Evolutionary conservation across 2,797 vertebrate species (phyloP), one percentile per base, ranked within the genome.

Genomic region (Parauchenoglanis punctatus): DNA sequence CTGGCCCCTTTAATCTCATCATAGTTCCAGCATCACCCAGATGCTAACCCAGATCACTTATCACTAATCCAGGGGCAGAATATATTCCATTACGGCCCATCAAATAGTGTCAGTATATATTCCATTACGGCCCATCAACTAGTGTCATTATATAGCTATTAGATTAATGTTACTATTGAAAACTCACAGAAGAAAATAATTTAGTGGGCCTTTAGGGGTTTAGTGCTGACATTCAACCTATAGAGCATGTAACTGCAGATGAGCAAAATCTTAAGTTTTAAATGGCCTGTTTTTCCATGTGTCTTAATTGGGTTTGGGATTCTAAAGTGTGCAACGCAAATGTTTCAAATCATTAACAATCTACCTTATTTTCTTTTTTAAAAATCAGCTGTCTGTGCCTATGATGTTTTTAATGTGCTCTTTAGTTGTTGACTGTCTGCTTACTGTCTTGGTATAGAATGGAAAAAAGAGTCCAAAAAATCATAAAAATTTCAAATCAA

Each of bases 281-380:
- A 87, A 86, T 78, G 78, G 54, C 52, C 70, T 54, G 28, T 25
- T 88, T 88, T 90, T 89, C 87, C 83, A 86, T 88, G 61, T 83
- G 86, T 89, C 40, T 81, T 90, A 85, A 87, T 87, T 83, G 85
- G 77, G 35, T 85, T 58, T 72, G 81, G 17, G 85, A 63, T 54
- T 84, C 67, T 83, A 88, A 70, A 85, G 77, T 84, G 46, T 81
- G 81, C 31, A n/a, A 20, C 8, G n/a, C 81, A 89, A 73, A 67
- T 89, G 84, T 88, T 86, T 89, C 68, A 52, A 84, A 90, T 87
- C 13, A 65, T 31, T 54, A 85, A 85, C 83, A 88, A 87, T 84
- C 54, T 89, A 52, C 56, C 80, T 83, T 78, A 76, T 85, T 88
- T 82, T 52, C 56, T 85, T 75, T 83, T 7, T 4, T 1, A 5